phyloP scores from a whole-genome alignment of 2,113 vertebrate genomes.

The Semnornis frantzii region DNA sequence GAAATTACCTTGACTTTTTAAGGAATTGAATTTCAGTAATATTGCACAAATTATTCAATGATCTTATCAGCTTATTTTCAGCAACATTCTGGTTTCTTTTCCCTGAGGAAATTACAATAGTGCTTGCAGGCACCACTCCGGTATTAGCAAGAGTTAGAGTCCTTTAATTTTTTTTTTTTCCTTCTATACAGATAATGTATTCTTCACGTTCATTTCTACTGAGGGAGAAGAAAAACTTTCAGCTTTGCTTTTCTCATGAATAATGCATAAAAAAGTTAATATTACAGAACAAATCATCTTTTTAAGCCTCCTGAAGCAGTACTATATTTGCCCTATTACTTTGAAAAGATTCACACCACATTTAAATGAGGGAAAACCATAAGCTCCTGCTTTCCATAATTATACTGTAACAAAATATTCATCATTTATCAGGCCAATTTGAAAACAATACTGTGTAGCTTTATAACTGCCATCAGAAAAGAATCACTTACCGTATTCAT shows the following conservation, averaged over 20 bases:
- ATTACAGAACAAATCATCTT: conserved; percentile 9
- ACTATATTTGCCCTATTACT: conserved; percentile 23
- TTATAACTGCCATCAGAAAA: not conserved
- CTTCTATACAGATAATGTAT: not conserved
- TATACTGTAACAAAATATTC: not conserved
- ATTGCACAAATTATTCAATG: not conserved
- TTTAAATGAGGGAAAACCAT: conserved; percentile 8
- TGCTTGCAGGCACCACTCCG: not conserved
- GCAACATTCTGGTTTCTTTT: not conserved
- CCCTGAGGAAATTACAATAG: not conserved
- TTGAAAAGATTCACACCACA: not conserved
- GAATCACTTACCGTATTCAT: not conserved
- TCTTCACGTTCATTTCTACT: conserved; percentile 18
- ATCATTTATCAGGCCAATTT: not conserved
- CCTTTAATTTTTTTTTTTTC: not conserved
- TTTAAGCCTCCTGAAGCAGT: conserved; percentile 43
- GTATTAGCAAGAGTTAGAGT: not conserved
- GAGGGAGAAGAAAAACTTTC: not conserved
- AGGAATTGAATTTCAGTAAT: not conserved
- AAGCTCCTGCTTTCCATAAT: conserved; percentile 1
- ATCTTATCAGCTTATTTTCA: not conserved
- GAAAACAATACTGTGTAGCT: not conserved
- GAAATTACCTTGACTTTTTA: not conserved
- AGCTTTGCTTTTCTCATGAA: conserved; percentile 43
- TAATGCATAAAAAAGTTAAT: conserved; percentile 40